Evolutionary conservation across 1,140 invertebrate species (phyloP).

Genomic region (Brachionus angularis): DNA sequence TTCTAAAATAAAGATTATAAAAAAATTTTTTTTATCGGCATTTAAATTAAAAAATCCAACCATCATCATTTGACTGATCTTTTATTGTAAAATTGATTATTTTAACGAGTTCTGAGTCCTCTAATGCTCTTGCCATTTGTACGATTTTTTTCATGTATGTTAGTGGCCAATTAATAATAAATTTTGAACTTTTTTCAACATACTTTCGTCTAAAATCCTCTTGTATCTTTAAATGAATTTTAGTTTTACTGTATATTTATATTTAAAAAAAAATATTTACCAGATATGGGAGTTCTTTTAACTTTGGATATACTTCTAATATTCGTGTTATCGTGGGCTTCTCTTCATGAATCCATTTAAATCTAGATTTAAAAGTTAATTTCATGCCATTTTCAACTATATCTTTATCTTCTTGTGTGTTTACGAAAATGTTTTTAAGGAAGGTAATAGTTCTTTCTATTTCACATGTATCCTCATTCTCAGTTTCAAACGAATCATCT

Average conservation of each 20-base stretch:
- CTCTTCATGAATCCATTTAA: neutral
- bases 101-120: neutral
- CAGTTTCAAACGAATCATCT: neutral
- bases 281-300: neutral
- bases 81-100: neutral
- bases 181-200: neutral
- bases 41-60: neutral
- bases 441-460: neutral
- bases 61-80: neutral
- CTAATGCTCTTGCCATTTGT: neutral
- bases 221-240: neutral
- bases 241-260: neutral
- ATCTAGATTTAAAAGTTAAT: neutral
- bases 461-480: neutral
- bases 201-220: neutral
- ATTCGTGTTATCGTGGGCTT: neutral
- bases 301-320: neutral
- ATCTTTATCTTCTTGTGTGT: neutral
- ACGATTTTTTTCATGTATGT: neutral
- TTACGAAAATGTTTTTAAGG: neutral
- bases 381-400: neutral
- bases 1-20: neutral
- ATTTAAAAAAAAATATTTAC: neutral
- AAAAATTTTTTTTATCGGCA: neutral
- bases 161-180: neutral